Conservation (phyloP, 35 echinoderm and acorn worm genomes). For the Ophiothrix spiculata region DNA sequence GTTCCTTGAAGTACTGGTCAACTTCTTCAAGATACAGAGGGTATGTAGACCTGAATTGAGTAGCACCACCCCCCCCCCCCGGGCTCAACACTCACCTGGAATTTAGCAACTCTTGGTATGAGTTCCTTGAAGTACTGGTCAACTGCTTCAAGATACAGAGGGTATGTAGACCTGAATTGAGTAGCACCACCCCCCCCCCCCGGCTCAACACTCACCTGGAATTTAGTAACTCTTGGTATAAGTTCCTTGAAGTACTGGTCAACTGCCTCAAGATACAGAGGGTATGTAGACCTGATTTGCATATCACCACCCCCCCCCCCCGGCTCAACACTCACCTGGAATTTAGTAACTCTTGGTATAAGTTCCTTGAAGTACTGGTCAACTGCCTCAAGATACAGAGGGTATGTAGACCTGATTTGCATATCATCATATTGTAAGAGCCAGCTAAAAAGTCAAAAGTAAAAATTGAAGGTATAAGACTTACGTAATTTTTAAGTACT, state of each 20-base stretch:
- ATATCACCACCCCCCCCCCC: no score
- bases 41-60: slow-evolving; percentile 58
- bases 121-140: slow-evolving; percentile 80
- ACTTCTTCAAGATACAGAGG: slow-evolving; percentile 75
- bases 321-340: slow-evolving; percentile 82
- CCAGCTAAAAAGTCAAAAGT: slow-evolving; percentile 57
- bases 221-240: slow-evolving; percentile 51
- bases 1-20: slow-evolving; percentile 73
- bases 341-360: slow-evolving; percentile 51
- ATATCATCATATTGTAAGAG: slow-evolving; percentile 87
- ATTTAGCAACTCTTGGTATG: slow-evolving; percentile 52
- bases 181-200: no score
- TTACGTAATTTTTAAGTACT: no score
- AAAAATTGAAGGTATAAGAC: no score
- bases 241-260: slow-evolving; percentile 80
- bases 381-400: slow-evolving; percentile 70
- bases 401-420: slow-evolving; percentile 70
- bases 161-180: slow-evolving; percentile 65
- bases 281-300: slow-evolving; percentile 70
- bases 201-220: slow-evolving; percentile 82
- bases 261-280: slow-evolving; percentile 70
- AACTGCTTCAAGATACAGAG: slow-evolving; percentile 70
- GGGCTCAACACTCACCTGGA: slow-evolving; percentile 82
- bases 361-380: slow-evolving; percentile 80
- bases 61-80: no score